Percentiles rank a stretch among this genome's conserved stretches.
phyloP scores from a whole-genome alignment of 92 coral and sea anemone species.

The Siderastrea radians region DNA sequence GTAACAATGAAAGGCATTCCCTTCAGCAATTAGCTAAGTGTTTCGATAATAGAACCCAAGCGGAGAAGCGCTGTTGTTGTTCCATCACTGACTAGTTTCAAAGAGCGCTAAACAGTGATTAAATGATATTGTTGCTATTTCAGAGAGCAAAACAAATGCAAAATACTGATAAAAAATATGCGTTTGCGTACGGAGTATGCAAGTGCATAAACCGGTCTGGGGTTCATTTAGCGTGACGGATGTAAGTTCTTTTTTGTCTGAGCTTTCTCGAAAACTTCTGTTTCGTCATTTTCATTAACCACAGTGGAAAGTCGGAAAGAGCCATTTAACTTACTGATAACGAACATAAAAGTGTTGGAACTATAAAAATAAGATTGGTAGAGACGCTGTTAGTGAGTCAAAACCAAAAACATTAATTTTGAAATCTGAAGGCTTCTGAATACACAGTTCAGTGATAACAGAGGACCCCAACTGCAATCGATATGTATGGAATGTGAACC shows the following conservation, averaged over 20 bases:
- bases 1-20: slow-evolving; percentile 28
- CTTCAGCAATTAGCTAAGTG: not conserved
- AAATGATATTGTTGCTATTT: not conserved
- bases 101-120: no score
- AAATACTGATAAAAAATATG: not conserved
- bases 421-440: not conserved
- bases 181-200: not conserved
- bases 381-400: not conserved
- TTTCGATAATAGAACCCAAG: slow-evolving; percentile 15
- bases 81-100: not conserved
- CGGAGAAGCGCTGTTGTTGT: slow-evolving; percentile 6
- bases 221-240: slow-evolving; percentile 20
- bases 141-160: not conserved
- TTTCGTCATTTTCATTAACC: not conserved
- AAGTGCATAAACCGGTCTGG: not conserved
- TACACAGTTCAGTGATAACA: slow-evolving; percentile 7
- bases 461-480: slow-evolving; percentile 13
- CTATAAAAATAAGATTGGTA: not conserved
- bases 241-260: not conserved
- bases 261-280: slow-evolving; percentile 6
- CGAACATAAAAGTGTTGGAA: not conserved
- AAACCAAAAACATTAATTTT: slow-evolving; percentile 16
- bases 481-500: slow-evolving; percentile 22
- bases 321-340: not conserved
- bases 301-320: not conserved